phyloP scores from a whole-genome alignment of 2,888 invertebrate genomes.

The Spatulosminthurus flaviceps region DNA sequence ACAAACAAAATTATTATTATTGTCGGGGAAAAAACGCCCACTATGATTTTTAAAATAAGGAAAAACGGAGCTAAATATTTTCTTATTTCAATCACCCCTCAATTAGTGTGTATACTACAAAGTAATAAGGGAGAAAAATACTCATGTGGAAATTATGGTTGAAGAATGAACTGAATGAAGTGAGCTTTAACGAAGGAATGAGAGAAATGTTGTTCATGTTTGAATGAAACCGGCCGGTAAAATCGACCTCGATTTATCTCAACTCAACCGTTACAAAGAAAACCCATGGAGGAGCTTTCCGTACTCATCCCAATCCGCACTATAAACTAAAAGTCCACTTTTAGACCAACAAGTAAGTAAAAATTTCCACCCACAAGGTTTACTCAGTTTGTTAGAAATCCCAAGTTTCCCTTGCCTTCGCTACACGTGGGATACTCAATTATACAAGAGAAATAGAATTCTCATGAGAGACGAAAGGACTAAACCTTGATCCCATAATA shows the following conservation, averaged over 20 bases:
- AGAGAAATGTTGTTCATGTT: neutral
- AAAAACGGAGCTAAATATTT: too few relatives aligned
- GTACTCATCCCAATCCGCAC: constrained; percentile 11
- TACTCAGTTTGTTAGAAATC: neutral
- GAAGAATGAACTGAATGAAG: constrained; percentile 19
- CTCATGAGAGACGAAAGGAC: neutral
- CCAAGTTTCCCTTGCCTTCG: neutral
- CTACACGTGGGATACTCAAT: neutral
- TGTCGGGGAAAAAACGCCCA: too few relatives aligned
- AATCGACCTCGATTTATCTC: constrained; percentile 39
- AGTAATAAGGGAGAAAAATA: neutral
- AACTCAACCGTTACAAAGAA: neutral
- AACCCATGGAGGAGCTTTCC: constrained; percentile 11
- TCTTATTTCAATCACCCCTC: too few relatives aligned
- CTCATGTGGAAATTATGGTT: constrained; percentile 20
- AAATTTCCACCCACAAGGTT: too few relatives aligned
- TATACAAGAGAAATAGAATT: neutral
- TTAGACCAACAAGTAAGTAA: too few relatives aligned
- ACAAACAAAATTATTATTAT: too few relatives aligned
- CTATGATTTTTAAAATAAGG: too few relatives aligned
- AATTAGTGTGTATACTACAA: too few relatives aligned
- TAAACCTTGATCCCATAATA: too few relatives aligned
- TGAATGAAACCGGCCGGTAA: constrained; percentile 40
- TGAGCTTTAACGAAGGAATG: too few relatives aligned
- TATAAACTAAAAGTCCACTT: neutral